A percentile compares a stretch with the other conserved stretches of the same genome.
Evolutionary conservation across 2,888 invertebrate genomes (phyloP).

Genomic region (Griposia aprilina): DNA sequence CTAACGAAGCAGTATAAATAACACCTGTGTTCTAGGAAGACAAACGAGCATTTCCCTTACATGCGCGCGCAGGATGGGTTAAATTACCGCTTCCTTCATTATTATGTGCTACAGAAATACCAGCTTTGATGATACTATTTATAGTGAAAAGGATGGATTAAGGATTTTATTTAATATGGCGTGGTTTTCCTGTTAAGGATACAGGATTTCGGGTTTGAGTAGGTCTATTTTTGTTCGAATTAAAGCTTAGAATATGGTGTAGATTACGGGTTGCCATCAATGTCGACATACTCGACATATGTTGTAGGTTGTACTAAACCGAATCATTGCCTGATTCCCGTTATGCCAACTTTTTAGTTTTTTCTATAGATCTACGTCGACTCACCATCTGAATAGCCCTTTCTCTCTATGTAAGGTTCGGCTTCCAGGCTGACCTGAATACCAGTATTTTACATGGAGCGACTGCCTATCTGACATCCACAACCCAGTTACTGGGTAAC

Average conservation of each 20-base stretch:
- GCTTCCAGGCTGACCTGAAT: background rate
- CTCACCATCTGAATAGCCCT: background rate
- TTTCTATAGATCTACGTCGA: background rate
- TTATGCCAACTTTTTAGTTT: no score
- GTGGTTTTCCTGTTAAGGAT: slow-evolving; percentile 37
- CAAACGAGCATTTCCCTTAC: slow-evolving; percentile 64
- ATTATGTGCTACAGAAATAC: slow-evolving; percentile 52
- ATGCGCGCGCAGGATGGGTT: slow-evolving; percentile 58
- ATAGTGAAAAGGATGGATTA: slow-evolving; percentile 35
- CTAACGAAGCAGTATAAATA: slow-evolving; percentile 57
- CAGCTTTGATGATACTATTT: slow-evolving; percentile 59
- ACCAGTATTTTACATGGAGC: background rate
- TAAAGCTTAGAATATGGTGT: background rate
- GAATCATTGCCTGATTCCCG: background rate
- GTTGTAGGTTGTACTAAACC: background rate
- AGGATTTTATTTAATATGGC: slow-evolving; percentile 41
- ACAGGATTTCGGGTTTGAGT: background rate
- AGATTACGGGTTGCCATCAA: no score
- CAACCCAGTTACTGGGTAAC: no score
- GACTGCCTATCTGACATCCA: background rate
- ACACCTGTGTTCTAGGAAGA: slow-evolving; percentile 61
- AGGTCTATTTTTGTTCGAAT: slow-evolving; percentile 18
- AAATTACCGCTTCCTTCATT: slow-evolving; percentile 65
- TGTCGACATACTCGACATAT: background rate
- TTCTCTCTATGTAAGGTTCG: background rate